Evolutionary conservation across 2,888 invertebrate species (phyloP).

Genomic region (Catonia carolina): DNA sequence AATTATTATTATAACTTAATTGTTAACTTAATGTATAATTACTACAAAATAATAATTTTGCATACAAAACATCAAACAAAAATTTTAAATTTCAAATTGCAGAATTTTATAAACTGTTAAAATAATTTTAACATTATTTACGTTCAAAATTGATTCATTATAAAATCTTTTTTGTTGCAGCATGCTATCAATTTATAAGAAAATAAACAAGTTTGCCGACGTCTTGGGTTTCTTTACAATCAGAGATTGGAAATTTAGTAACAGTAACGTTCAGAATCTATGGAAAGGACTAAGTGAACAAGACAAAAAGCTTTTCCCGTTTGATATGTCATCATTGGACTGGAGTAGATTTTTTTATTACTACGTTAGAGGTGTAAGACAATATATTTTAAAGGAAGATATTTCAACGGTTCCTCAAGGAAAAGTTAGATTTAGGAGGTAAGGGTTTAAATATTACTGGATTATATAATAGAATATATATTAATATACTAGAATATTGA

Average conservation of each 20-base stretch:
- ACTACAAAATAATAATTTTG: no score
- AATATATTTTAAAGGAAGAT: conserved; percentile 74
- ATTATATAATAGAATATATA: no score
- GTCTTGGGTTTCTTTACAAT: conserved; percentile 73
- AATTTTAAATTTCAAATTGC: no score
- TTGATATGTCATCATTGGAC: conserved; percentile 61
- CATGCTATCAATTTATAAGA: conserved; percentile 64
- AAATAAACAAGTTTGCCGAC: conserved; percentile 64
- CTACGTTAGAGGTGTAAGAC: conserved; percentile 65
- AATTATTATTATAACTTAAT: no score
- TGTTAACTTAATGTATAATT: no score
- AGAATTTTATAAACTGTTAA: no score
- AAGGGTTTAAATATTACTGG: no score
- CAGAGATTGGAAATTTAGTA: conserved; percentile 66
- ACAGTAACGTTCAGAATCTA: conserved; percentile 53
- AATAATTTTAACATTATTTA: no score
- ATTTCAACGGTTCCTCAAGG: conserved; percentile 65
- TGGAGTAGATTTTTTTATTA: conserved; percentile 68
- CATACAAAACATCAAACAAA: no score
- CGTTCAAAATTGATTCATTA: no score
- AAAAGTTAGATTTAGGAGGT: conserved; percentile 52
- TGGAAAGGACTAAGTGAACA: conserved; percentile 50
- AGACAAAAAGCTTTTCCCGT: conserved; percentile 61
- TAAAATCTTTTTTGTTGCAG: conserved; percentile 14
- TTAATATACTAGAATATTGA: no score